Evolutionary conservation across 2,888 invertebrate species (phyloP), one percentile per base, ranked within the genome.

Genomic region (Xestia c-nigrum): DNA sequence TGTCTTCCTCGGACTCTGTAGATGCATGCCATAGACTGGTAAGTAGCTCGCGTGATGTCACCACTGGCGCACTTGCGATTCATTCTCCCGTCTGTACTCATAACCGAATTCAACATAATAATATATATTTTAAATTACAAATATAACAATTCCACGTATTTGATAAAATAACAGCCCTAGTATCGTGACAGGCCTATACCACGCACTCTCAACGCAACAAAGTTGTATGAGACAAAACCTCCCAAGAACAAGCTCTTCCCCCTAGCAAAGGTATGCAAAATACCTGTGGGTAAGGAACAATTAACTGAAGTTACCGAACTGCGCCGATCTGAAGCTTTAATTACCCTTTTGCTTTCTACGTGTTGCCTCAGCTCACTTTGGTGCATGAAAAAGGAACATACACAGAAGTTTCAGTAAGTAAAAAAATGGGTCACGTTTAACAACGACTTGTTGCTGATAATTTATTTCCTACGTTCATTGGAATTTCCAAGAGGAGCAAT

Each of bases 301-400:
- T 89, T 89, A 89, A 88, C 78, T 79, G 78, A 78, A 85, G 79
- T 86, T 83, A 71, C 81, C 76, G 55, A 89, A 87, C 86, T 87
- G 81, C 84, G 73, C 78, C 84, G 87, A 87, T 88, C 88, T 84
- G 78, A 84, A 84, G 89, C 89, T 89, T 87, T 88, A 86, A 90
- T 90, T 89, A 89, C 89, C 88, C 88, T 87, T 88, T 88, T 86
- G 86, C 81, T 87, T 89, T 87, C 89, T 86, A 80, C 81, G 78
- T 76, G 84, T 74, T 85, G 70, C 78, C 80, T 61, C 65, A 64
- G 66, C 71, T 78, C 76, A 65, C 72, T 78, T 74, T 57, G 76
- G 21, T 69, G 19, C 61, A 12, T 14, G 1, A 21, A 0, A 6
- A 21, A 71, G 14, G 7, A 59, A 63, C 19, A 64, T 38, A 21